Conservation (phyloP, 2,113 vertebrate genomes). For the Notechis scutatus region DNA sequence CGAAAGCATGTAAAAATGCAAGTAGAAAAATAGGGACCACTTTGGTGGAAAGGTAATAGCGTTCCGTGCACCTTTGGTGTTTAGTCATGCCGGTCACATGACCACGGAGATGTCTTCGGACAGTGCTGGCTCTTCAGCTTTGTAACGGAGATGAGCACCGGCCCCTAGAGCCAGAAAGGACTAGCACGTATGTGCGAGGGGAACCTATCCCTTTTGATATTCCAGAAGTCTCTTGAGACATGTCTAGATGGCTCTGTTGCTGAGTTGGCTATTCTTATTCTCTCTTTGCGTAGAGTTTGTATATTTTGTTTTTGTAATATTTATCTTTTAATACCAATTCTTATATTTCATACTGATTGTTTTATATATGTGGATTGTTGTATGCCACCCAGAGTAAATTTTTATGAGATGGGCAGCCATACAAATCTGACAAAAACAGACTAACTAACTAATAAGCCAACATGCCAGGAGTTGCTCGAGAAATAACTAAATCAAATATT, state of each 20-base stretch:
- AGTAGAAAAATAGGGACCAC: too few species aligned
- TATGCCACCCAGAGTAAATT: not conserved
- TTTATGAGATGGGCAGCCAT: not conserved
- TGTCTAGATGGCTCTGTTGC: not conserved
- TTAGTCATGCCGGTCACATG: too few species aligned
- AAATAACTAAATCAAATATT: not conserved
- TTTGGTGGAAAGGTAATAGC: too few species aligned
- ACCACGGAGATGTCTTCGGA: too few species aligned
- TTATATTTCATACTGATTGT: not conserved
- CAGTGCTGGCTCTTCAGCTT: too few species aligned
- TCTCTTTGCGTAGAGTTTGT: not conserved
- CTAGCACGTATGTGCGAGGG: too few species aligned
- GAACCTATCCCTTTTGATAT: not conserved
- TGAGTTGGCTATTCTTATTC: not conserved
- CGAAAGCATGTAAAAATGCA: too few species aligned
- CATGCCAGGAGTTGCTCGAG: not conserved
- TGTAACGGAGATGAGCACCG: too few species aligned
- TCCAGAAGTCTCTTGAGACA: not conserved
- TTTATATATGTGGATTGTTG: not conserved
- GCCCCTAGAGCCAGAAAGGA: too few species aligned
- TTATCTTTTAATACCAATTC: not conserved
- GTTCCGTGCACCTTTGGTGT: too few species aligned
- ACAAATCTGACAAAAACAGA: not conserved
- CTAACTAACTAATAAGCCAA: not conserved
- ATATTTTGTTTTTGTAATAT: not conserved